Evolutionary conservation across 1,140 invertebrate species (phyloP).

Genomic region (Metaphire vulgaris): DNA sequence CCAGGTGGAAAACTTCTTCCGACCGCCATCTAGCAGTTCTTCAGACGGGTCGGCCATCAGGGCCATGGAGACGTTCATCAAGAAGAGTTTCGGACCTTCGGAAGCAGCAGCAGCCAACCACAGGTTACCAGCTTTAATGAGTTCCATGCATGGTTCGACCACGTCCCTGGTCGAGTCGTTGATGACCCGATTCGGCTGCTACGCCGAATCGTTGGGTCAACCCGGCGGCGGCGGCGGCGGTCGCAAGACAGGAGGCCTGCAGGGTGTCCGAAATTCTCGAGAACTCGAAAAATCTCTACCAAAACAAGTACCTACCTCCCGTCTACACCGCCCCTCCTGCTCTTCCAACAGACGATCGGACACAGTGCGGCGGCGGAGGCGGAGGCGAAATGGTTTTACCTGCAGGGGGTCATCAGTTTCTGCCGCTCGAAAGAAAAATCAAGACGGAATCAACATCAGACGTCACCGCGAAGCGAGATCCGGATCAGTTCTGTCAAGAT

Average conservation of each 20-base stretch:
- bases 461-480: neutral
- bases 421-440: neutral
- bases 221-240: no score
- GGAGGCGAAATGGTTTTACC: neutral
- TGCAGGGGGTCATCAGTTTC: neutral
- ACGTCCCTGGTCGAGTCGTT: neutral
- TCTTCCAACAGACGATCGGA: no score
- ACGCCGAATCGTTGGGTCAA: no score
- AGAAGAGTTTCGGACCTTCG: slow-evolving; percentile 85
- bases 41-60: slow-evolving; percentile 75
- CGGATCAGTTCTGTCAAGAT: neutral
- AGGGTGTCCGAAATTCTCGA: neutral
- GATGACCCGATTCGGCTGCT: neutral
- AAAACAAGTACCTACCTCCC: slow-evolving; percentile 26
- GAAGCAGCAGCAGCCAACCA: slow-evolving; percentile 41
- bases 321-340: neutral
- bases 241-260: neutral
- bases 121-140: no score
- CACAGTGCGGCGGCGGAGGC: neutral
- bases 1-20: neutral
- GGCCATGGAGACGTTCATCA: slow-evolving; percentile 91
- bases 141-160: no score
- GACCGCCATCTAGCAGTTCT: neutral
- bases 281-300: slow-evolving; percentile 4
- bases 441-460: neutral